Conservation (phyloP, 2,797 vertebrate genomes). For the Gila robusta region DNA sequence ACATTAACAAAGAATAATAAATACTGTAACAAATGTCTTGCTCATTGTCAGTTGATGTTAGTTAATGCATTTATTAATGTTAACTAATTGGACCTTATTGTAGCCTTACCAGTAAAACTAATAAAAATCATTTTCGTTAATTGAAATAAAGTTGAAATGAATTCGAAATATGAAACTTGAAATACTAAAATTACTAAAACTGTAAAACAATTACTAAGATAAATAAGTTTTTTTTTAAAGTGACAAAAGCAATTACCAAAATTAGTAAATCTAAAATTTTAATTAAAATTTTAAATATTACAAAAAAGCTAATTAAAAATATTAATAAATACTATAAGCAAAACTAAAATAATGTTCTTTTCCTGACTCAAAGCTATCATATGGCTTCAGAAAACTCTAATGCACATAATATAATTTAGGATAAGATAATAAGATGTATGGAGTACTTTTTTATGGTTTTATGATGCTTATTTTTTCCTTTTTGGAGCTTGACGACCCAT, state of each 20-base stretch:
- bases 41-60: background rate
- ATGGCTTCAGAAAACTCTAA: background rate
- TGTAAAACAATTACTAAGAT: background rate
- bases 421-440: background rate
- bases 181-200: background rate
- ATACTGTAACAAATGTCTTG: background rate
- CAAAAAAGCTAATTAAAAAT: background rate
- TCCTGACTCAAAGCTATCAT: background rate
- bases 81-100: background rate
- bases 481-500: background rate
- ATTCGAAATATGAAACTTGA: background rate
- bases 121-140: background rate
- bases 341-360: background rate
- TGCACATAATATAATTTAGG: background rate
- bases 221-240: too few relatives aligned
- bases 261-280: background rate
- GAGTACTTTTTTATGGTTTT: background rate
- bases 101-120: background rate
- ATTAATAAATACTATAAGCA: background rate
- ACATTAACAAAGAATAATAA: background rate
- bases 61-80: background rate
- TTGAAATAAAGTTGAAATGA: background rate
- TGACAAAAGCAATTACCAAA: background rate
- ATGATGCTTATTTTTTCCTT: background rate
- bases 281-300: too few relatives aligned